These are phyloP conservation scores for Tetragonula carbonaria DNA, from an alignment of 2,888 invertebrate genomes.

Conservation along the genomic window DNA sequence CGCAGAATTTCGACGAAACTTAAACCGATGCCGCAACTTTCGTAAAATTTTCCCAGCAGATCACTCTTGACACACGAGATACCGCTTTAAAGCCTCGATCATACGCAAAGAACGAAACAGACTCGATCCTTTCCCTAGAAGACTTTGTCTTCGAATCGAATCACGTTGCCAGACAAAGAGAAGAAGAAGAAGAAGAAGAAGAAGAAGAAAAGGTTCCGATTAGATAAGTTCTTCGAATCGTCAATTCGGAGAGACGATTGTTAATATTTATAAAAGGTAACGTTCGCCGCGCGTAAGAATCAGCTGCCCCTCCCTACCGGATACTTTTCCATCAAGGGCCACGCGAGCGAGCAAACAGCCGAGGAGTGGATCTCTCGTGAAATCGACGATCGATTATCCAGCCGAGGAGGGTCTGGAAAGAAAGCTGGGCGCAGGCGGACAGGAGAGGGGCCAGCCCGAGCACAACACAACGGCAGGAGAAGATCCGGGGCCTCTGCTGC, in stretches of 20 bases:
- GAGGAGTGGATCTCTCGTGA: conserved; percentile 64
- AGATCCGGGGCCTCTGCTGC: conserved; percentile 64
- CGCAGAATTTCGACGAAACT: conserved; percentile 23
- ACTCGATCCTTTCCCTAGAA: no score
- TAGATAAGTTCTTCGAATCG: not conserved
- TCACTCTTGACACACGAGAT: no score
- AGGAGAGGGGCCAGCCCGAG: conserved; percentile 34
- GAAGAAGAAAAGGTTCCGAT: no score
- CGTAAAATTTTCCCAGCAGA: not conserved
- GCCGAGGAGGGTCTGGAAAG: conserved; percentile 64
- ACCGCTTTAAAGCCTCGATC: no score
- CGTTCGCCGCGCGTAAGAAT: not conserved
- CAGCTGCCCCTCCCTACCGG: conserved; percentile 1
- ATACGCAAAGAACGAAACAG: no score
- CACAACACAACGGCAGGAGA: conserved; percentile 27
- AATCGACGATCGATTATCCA: conserved; percentile 76
- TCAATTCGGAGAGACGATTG: not conserved
- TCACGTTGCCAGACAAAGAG: no score
- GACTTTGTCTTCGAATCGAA: no score
- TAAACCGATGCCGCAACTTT: not conserved
- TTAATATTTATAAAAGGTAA: not conserved
- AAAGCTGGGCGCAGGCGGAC: conserved; percentile 41
- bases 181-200: no score
- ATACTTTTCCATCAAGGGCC: conserved; percentile 68
- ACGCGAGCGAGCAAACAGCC: conserved; percentile 65